Conservation (phyloP, 2,888 invertebrate species). For the Agrochola lota region DNA sequence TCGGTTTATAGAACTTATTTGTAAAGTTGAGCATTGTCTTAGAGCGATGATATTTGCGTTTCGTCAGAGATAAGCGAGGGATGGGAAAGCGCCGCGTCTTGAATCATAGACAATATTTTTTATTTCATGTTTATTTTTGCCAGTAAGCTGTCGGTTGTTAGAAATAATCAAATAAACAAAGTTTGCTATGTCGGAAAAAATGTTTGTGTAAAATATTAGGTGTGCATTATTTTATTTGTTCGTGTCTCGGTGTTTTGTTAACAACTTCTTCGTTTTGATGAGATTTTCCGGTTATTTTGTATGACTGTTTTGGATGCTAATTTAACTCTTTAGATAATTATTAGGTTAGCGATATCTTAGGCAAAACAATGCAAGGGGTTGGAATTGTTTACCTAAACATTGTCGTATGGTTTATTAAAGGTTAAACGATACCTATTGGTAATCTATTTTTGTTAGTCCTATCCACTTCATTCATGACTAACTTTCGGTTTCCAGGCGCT, state of each 20-base stretch:
- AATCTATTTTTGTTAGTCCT: too few relatives aligned
- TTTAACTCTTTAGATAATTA: neutral
- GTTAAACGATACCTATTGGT: too few relatives aligned
- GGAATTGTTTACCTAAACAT: neutral
- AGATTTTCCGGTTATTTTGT: neutral
- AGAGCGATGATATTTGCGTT: slow-evolving; percentile 82
- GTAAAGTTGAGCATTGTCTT: slow-evolving; percentile 86
- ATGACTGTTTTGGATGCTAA: neutral
- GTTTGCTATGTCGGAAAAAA: slow-evolving; percentile 64
- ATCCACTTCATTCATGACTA: too few relatives aligned
- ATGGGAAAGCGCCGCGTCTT: slow-evolving; percentile 75
- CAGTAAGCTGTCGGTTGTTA: slow-evolving; percentile 78
- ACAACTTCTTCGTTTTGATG: slow-evolving; percentile 11
- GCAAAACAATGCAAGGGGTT: neutral
- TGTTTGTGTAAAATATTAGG: slow-evolving; percentile 56
- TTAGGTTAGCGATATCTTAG: too few relatives aligned
- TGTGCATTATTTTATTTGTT: slow-evolving; percentile 63
- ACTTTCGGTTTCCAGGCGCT: neutral
- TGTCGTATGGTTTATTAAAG: neutral
- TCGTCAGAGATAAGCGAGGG: slow-evolving; percentile 82
- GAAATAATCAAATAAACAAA: slow-evolving; percentile 64
- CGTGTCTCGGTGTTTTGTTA: slow-evolving; percentile 54
- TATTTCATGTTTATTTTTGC: slow-evolving; percentile 80
- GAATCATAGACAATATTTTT: slow-evolving; percentile 71
- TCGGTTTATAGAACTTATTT: slow-evolving; percentile 83